A percentile compares a stretch with the other conserved stretches of the same genome.
Conservation (phyloP, 2,888 invertebrate species). For the Cheilosia soror region DNA sequence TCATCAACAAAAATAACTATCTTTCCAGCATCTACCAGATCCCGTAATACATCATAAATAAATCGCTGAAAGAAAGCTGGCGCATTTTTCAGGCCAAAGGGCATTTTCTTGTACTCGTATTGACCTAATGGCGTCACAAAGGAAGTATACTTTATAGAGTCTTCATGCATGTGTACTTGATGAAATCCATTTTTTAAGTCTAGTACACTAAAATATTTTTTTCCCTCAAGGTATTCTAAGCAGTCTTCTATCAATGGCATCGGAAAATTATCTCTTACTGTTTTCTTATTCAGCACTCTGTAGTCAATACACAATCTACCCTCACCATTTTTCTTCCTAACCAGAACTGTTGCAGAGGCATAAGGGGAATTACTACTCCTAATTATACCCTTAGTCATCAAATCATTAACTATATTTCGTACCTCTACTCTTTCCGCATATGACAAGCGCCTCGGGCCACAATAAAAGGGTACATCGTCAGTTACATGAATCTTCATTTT, state of each 20-base stretch:
- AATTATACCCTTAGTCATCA: slow-evolving; percentile 56
- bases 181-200: slow-evolving; percentile 7
- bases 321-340: slow-evolving; percentile 67
- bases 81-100: slow-evolving; percentile 18
- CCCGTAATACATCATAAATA: background rate
- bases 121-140: background rate
- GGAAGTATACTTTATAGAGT: background rate
- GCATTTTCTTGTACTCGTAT: slow-evolving; percentile 5
- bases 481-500: slow-evolving; percentile 56
- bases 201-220: background rate
- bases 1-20: slow-evolving; percentile 22
- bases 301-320: slow-evolving; percentile 70
- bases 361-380: slow-evolving; percentile 64
- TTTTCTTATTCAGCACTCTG: slow-evolving; percentile 18
- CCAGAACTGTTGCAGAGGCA: slow-evolving; percentile 70
- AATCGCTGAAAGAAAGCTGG: slow-evolving; percentile 11
- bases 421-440: slow-evolving; percentile 44
- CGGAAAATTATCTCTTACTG: background rate
- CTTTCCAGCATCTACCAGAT: background rate
- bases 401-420: slow-evolving; percentile 38
- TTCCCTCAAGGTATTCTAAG: background rate
- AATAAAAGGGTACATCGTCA: slow-evolving; percentile 45
- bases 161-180: background rate
- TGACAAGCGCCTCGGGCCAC: slow-evolving; percentile 36
- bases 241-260: background rate